Conservation (phyloP, 53 echinoderm and acorn worm genomes). For the Luidia sarsii region DNA sequence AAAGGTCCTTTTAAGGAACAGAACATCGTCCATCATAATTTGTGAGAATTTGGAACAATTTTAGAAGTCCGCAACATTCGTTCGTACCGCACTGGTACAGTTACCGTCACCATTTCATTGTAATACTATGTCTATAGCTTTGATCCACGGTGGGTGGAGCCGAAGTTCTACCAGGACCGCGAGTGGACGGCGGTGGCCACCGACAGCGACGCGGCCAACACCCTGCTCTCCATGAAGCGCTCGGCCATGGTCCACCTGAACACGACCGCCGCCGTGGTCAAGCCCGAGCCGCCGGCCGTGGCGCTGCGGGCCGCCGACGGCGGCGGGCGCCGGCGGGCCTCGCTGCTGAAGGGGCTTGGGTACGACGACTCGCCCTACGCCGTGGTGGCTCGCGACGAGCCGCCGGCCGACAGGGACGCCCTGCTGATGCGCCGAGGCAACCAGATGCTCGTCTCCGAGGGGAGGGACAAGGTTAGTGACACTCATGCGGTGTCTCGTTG, state of each 20-base stretch:
- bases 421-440: too few species aligned
- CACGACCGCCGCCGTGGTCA: not conserved
- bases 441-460: too few species aligned
- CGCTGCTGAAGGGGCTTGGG: not conserved
- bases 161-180: not conserved
- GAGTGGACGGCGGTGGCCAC: slow-evolving; percentile 12
- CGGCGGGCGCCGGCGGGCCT: not conserved
- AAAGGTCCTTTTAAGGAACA: not conserved
- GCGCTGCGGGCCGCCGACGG: too few species aligned
- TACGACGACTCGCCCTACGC: too few species aligned
- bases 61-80: not conserved
- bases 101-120: not conserved
- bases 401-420: too few species aligned
- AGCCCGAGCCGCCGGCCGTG: too few species aligned
- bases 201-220: slow-evolving; percentile 57
- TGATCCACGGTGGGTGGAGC: slow-evolving; percentile 4
- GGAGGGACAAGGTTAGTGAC: too few species aligned
- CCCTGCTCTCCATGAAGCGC: slow-evolving; percentile 60
- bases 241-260: not conserved
- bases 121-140: slow-evolving; percentile 6
- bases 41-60: not conserved
- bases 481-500: too few species aligned
- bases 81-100: too few species aligned
- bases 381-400: too few species aligned
- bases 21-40: not conserved